Percentiles rank a stretch among this genome's conserved stretches.
phyloP scores from a whole-genome alignment of 2,113 vertebrate genomes.

The Dipodomys merriami region DNA sequence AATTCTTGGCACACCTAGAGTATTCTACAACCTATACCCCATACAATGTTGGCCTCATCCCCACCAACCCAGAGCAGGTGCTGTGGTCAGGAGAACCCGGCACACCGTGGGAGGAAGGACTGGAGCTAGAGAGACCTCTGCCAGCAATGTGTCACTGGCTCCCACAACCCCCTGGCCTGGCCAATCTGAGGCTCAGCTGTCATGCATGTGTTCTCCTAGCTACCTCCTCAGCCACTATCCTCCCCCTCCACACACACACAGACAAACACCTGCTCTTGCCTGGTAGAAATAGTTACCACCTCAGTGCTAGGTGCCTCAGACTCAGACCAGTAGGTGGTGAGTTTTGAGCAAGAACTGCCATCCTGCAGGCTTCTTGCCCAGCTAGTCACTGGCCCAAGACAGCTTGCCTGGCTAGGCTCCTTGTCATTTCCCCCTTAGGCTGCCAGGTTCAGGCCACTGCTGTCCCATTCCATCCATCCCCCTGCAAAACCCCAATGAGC shows the following conservation, averaged over 20 bases:
- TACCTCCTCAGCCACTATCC: neutral
- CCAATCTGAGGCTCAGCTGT: conserved; percentile 44
- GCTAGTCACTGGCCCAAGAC: neutral
- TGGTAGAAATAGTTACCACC: conserved; percentile 1
- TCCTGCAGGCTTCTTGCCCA: neutral
- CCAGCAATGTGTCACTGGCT: neutral
- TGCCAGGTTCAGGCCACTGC: conserved; percentile 31
- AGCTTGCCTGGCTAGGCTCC: neutral
- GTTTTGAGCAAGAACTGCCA: neutral
- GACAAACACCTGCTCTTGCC: neutral
- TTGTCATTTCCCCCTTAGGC: neutral
- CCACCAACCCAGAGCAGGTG: neutral
- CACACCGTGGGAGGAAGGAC: neutral
- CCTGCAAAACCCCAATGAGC: conserved; percentile 52
- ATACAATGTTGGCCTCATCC: neutral
- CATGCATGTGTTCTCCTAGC: conserved; percentile 56
- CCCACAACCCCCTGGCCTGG: neutral
- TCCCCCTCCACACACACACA: neutral
- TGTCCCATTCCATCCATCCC: neutral
- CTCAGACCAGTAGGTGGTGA: neutral
- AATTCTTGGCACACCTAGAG: conserved; percentile 7
- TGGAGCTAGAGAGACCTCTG: conserved; percentile 31
- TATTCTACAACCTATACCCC: neutral
- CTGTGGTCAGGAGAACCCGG: conserved; percentile 42
- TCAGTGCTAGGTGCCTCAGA: neutral